Conservation (phyloP, 2,113 vertebrate species). For the Stictonetta naevosa region DNA sequence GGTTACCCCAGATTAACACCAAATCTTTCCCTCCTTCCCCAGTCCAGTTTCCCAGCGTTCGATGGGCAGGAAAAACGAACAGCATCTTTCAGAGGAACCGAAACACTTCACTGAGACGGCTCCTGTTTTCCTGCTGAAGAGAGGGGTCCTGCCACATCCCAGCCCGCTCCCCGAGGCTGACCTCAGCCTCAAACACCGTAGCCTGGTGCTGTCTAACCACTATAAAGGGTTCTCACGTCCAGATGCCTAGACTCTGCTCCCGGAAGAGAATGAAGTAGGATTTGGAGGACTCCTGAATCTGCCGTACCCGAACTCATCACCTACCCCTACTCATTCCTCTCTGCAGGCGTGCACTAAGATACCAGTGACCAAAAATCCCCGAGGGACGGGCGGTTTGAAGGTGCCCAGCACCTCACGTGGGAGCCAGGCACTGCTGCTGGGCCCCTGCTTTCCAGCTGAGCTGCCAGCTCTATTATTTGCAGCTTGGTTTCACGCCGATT, state of each 20-base stretch:
- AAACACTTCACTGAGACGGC: not conserved
- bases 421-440: not conserved
- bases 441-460: not conserved
- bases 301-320: not conserved
- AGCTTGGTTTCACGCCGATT: not conserved
- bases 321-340: not conserved
- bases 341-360: not conserved
- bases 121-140: not conserved
- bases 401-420: not conserved
- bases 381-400: not conserved
- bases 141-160: not conserved
- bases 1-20: not conserved
- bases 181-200: not conserved
- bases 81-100: too few species aligned
- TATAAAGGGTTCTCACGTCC: not conserved
- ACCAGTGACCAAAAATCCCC: not conserved
- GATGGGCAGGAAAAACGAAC: not conserved
- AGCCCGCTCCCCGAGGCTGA: not conserved
- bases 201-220: not conserved
- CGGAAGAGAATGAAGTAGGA: not conserved
- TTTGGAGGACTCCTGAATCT: not conserved
- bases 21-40: not conserved
- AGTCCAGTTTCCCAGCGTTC: not conserved
- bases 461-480: not conserved
- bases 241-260: not conserved